A percentile compares a stretch with the other conserved stretches of the same genome.
Evolutionary conservation across 92 coral and sea anemone genomes (phyloP).

Genomic region (Virgularia gustaviana): DNA sequence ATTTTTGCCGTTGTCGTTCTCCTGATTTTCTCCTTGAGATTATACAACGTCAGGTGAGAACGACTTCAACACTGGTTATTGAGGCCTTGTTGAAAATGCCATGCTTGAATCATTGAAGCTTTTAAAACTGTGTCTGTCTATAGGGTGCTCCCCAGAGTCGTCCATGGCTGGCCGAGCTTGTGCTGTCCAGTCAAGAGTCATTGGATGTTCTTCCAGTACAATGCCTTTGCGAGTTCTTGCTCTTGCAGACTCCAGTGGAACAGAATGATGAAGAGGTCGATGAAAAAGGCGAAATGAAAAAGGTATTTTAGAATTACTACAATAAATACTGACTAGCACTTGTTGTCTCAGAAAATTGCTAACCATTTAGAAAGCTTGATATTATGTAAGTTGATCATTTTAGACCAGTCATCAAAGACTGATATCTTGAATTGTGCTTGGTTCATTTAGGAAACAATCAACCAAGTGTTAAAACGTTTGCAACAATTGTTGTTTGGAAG

Average conservation of each 20-base stretch:
- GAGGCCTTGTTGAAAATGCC: not conserved
- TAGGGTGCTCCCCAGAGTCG: constrained; percentile 94
- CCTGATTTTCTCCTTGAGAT: constrained; percentile 94
- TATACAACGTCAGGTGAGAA: constrained; percentile 82
- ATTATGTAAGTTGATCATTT: not conserved
- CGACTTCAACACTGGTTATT: not conserved
- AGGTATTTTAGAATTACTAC: constrained; percentile 49
- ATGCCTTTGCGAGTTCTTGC: constrained; percentile 90
- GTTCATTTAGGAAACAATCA: constrained; percentile 70
- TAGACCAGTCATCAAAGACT: too few relatives aligned
- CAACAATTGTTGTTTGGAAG: constrained; percentile 69
- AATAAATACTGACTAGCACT: not conserved
- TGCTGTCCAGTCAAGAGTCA: constrained; percentile 90
- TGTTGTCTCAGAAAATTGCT: not conserved
- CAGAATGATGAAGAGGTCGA: constrained; percentile 46
- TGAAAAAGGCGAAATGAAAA: constrained; percentile 55
- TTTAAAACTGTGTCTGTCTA: not conserved
- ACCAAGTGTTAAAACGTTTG: constrained; percentile 78
- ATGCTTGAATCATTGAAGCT: not conserved
- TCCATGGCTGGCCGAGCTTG: constrained; percentile 98
- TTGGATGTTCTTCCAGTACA: constrained; percentile 95
- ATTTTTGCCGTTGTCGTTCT: constrained; percentile 86
- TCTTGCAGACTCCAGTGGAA: constrained; percentile 69
- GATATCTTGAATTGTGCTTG: not conserved
- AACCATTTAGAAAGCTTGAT: not conserved